Evolutionary conservation across 2,113 vertebrate species (phyloP), one percentile per base, ranked within the genome.

Genomic region (Pygoscelis adeliae): DNA sequence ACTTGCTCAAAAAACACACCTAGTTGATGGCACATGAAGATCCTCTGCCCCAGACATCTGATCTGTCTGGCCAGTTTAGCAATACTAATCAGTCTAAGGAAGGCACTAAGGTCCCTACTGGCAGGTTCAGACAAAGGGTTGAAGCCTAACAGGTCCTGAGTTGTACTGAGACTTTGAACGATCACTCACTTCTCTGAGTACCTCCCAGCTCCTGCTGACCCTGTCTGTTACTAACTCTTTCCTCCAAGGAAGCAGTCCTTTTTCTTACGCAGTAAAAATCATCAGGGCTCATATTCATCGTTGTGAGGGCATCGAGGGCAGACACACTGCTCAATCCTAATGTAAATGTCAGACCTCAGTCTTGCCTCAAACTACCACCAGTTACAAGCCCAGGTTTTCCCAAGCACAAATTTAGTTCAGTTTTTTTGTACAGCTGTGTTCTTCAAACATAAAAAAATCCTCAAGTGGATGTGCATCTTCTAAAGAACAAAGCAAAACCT

Each of bases 221-320:
- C 27, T 42, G 25, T 19, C 40, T 61, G 44, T 59, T 13, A 26
- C 29, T 4, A 53, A 47, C 32, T 16, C 22, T 25, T 42, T 47
- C 47, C 13, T 49, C n/a, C 49, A 34, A 30, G 49, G 27, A 70
- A 50, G 19, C 10, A 70, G 63, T 56, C 49, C 23, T 52, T 71
- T 49, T 50, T 42, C 40, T 62, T 29, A 11, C 13, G 27, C 44
- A 30, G 17, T 46, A 46, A 71, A 52, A 40, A 26, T 23, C 19
- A 46, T 26, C 13, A 15, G 4, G 50, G 42, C 17, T 70, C 36
- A 70, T 29, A 34, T n/a, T 36, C 59, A 59, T 25, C 27, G 34
- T 44, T 0, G 1, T 0, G 0, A 77, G 23, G 44, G 42, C 23
- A 71, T 17, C 6, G 3, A 70, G 50, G 22, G 32, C 50, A 83